A percentile compares a stretch with the other conserved stretches of the same genome.
Conservation (phyloP, 2,113 vertebrate genomes). For the Naja naja region DNA sequence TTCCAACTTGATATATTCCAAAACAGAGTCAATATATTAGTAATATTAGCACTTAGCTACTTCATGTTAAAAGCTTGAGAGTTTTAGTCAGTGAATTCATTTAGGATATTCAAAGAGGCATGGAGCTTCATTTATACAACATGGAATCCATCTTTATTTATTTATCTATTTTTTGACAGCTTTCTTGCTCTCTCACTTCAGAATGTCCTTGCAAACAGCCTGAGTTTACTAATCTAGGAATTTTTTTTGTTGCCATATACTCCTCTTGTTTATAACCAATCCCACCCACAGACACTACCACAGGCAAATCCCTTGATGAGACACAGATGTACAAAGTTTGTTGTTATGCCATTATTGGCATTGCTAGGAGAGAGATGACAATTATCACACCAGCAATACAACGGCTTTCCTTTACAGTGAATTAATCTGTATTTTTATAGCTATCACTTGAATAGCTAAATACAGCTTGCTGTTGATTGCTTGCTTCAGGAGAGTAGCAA, state of each 20-base stretch:
- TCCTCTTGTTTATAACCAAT: slow-evolving; percentile 3
- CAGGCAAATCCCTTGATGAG: not conserved
- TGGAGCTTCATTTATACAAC: not conserved
- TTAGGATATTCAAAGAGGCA: not conserved
- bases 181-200: too few species aligned
- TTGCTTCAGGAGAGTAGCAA: not conserved
- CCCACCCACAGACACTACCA: not conserved
- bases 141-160: not conserved
- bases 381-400: not conserved
- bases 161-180: not conserved
- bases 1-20: not conserved
- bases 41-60: not conserved
- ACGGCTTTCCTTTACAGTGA: not conserved
- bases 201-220: not conserved
- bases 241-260: not conserved
- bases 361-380: not conserved
- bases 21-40: not conserved
- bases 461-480: not conserved
- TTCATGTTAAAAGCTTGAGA: not conserved
- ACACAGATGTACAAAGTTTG: not conserved
- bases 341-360: not conserved
- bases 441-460: not conserved
- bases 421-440: not conserved
- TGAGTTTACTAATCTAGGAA: not conserved
- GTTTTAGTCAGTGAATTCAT: not conserved